Percentiles rank a stretch among this genome's conserved stretches.
These are phyloP conservation scores for Tympanuchus pallidicinctus DNA, from an alignment of 2,113 vertebrate species.

Conservation along the genomic window DNA sequence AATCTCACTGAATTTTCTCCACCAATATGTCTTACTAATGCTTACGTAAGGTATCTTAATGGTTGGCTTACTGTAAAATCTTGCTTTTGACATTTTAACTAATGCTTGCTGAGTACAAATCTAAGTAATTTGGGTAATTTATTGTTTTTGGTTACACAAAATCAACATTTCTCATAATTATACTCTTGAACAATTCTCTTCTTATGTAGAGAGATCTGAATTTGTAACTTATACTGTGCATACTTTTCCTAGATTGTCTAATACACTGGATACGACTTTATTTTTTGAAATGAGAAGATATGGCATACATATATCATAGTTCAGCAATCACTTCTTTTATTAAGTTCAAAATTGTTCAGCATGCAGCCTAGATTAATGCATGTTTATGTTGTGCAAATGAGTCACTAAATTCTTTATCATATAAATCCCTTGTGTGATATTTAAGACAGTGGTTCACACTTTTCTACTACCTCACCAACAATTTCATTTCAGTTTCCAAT, in stretches of 20 bases:
- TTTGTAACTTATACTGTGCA: neutral
- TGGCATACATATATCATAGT: neutral
- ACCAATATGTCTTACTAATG: neutral
- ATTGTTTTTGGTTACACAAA: neutral
- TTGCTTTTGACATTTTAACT: neutral
- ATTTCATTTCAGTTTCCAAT: conserved; percentile 12
- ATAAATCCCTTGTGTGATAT: rapidly evolving
- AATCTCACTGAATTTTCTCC: neutral
- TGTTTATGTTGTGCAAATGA: neutral
- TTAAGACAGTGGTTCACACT: neutral
- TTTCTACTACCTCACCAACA: neutral
- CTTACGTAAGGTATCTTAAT: neutral
- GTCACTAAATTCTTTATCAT: neutral
- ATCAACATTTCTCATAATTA: neutral
- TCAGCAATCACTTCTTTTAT: neutral
- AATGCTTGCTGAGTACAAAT: neutral
- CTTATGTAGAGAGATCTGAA: neutral
- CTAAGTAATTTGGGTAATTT: neutral
- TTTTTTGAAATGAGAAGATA: neutral
- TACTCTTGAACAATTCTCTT: neutral
- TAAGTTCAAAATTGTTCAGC: neutral
- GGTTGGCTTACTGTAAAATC: neutral
- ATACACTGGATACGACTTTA: neutral
- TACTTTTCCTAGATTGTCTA: neutral
- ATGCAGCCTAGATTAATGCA: neutral